A percentile compares a stretch with the other conserved stretches of the same genome.
Conservation (phyloP, 2,113 vertebrate species). For the Alexandromys fortis region DNA sequence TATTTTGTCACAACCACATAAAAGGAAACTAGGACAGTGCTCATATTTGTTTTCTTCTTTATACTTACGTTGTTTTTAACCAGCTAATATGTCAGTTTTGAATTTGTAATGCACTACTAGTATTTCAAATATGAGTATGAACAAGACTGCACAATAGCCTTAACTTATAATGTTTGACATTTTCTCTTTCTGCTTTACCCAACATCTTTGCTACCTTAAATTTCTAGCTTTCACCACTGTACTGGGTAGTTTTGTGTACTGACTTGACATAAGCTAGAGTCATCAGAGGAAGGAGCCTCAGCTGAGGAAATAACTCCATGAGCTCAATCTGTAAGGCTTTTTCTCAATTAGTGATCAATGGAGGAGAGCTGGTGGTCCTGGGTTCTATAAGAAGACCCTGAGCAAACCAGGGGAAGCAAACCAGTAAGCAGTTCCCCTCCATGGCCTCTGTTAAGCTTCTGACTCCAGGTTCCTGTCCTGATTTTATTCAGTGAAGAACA, state of each 20-base stretch:
- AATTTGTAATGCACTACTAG: neutral
- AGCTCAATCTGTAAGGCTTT: neutral
- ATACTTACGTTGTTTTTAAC: neutral
- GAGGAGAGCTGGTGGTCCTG: neutral
- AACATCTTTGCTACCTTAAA: neutral
- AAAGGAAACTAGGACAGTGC: neutral
- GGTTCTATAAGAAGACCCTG: neutral
- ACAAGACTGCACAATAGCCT: neutral
- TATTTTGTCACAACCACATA: neutral
- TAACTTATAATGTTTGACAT: neutral
- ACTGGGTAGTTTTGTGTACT: neutral
- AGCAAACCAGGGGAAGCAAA: neutral
- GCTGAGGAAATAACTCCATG: neutral
- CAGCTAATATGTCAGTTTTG: neutral
- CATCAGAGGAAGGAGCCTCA: neutral
- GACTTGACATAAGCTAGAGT: neutral
- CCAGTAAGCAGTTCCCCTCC: neutral
- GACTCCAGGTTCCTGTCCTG: neutral
- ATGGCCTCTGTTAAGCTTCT: neutral
- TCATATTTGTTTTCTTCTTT: slow-evolving; percentile 15
- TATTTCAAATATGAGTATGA: slow-evolving; percentile 26
- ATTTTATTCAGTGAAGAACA: neutral
- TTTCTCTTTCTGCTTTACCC: neutral
- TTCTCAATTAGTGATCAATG: neutral
- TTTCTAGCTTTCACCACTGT: neutral